Base-by-base conservation (phyloP, 2,888 invertebrate genomes). In the Nematopogon swammerdamellus region DNA sequence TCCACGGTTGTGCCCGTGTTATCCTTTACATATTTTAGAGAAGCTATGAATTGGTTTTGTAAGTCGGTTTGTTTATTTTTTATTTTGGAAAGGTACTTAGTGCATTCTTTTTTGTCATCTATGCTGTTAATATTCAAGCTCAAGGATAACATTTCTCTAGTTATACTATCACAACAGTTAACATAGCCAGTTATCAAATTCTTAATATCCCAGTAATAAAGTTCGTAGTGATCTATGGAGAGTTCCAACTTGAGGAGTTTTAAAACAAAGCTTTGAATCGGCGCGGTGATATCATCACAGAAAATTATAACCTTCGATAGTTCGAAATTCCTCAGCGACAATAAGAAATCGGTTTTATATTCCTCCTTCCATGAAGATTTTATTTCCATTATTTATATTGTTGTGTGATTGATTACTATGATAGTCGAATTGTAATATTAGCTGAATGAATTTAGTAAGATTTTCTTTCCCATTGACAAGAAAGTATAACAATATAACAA, bases 151-250 rank as follows among this genome's bases (percentile, higher is more conserved):
- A 60, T 53, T 1, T 63, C 54, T n/a, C 60, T 57, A 47, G 69
- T 65, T 51, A 70, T 63, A 3, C 57, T 53, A 43, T 58, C 50
- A 19, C 64, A 68, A 49, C 60, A 67, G 47, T 53, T 56, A 2
- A 65, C 51, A 52, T 69, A 74, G 44, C 64, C 62, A 4, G 55
- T 58, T 0, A 73, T 51, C 1, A 66, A 55, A 19, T 54, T 57
- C 54, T 69, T 72, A 3, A 74, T 51, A 46, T 68, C 59, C 1
- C 68, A 68, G 46, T 69, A 75, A 53, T 64, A 72, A 6, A 6
- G 25, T 4, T 25, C 25, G 10, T 25, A 10, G 25, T 10, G 5
- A 1, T n/a, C 57, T 54, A 47, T 67, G 62, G 44, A 68, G 64
- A 0, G 50, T 52, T 2, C 60, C 63, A 51, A 67, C 66, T 47